phyloP scores from a whole-genome alignment of 1,140 invertebrate species.

The Paraescarpia echinospica region DNA sequence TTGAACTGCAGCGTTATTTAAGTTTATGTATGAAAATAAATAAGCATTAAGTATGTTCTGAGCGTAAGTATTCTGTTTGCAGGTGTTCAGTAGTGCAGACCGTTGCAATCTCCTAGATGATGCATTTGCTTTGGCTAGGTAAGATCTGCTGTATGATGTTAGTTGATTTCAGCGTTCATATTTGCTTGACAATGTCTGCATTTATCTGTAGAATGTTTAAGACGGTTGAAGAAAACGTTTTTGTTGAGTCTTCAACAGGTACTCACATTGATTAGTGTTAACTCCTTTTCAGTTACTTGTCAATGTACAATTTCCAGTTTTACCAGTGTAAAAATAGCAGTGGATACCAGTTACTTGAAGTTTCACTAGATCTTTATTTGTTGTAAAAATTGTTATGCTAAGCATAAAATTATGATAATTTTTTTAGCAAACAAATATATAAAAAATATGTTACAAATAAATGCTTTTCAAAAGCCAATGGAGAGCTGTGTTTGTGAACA shows the following conservation, averaged over 20 bases:
- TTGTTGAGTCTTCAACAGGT: not conserved
- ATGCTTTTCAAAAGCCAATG: not conserved
- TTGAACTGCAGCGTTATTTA: not conserved
- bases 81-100: conserved; percentile 68
- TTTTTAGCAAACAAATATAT: not conserved
- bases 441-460: not conserved
- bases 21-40: not conserved
- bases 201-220: not conserved
- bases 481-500: not conserved
- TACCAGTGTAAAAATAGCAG: not conserved
- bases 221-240: not conserved
- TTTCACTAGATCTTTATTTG: not conserved
- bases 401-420: not conserved
- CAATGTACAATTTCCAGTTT: not conserved
- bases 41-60: conserved; percentile 23
- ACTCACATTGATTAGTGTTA: not conserved
- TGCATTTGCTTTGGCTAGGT: conserved; percentile 74
- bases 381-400: not conserved
- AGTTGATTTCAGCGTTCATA: not conserved
- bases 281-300: not conserved
- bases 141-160: not conserved
- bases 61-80: not conserved
- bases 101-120: conserved; percentile 76
- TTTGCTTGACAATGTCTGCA: not conserved
- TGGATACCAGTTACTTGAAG: not conserved